These are phyloP conservation scores for Bedellia somnulentella DNA, from an alignment of 2,888 invertebrate species.

Conservation along the genomic window DNA sequence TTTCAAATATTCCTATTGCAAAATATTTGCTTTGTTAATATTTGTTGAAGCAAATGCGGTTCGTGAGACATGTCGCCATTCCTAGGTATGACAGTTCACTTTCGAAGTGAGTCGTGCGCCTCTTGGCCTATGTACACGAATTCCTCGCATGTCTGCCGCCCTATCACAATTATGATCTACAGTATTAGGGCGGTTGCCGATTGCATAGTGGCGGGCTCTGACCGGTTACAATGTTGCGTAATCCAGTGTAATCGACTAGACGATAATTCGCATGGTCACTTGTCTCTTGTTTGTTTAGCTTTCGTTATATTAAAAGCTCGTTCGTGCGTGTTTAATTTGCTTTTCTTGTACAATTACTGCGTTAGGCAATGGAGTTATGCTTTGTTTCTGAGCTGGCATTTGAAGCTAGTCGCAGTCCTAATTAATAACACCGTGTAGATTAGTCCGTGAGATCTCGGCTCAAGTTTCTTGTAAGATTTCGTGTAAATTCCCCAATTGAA, in stretches of 20 bases:
- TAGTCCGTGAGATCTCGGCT: too few species aligned
- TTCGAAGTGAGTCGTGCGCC: constrained; percentile 46
- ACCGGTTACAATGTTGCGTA: constrained; percentile 49
- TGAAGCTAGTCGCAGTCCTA: too few species aligned
- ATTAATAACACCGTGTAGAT: too few species aligned
- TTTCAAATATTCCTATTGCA: too few species aligned
- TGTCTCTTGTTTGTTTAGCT: constrained; percentile 20
- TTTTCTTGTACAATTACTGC: constrained; percentile 28
- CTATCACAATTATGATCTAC: constrained; percentile 51
- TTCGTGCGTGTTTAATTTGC: constrained; percentile 52
- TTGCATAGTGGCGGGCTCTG: constrained; percentile 41
- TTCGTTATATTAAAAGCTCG: constrained; percentile 36
- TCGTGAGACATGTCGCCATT: constrained; percentile 26
- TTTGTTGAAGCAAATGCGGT: too few species aligned
- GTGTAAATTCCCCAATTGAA: too few species aligned
- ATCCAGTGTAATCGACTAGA: constrained; percentile 42
- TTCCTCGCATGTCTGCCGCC: constrained; percentile 33
- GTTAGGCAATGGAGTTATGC: constrained; percentile 24
- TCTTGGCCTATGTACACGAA: constrained; percentile 38
- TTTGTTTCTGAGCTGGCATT: too few species aligned
- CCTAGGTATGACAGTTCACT: constrained; percentile 41
- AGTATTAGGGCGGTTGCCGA: constrained; percentile 38
- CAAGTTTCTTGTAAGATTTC: too few species aligned
- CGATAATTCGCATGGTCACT: constrained; percentile 43
- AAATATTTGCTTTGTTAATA: too few species aligned